phyloP scores from a whole-genome alignment of 2,888 invertebrate species.

The Torymus texanus region DNA sequence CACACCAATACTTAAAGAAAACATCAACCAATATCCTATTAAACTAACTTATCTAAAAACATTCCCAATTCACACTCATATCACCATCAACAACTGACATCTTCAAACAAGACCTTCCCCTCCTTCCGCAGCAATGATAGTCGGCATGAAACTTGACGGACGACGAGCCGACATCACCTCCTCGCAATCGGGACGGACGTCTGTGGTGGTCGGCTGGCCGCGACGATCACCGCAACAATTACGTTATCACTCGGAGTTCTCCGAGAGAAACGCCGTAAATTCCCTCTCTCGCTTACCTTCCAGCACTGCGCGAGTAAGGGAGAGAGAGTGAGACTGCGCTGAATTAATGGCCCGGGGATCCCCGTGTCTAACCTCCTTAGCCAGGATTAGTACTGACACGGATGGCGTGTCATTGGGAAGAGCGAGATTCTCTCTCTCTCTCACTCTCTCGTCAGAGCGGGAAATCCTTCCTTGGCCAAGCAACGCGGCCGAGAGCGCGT shows the following conservation, averaged over 20 bases:
- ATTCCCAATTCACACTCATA: too few relatives aligned
- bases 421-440: conserved; percentile 63
- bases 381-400: conserved; percentile 67
- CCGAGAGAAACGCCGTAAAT: not conserved
- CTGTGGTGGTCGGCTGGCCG: not conserved
- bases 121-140: too few relatives aligned
- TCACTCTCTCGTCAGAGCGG: conserved; percentile 26
- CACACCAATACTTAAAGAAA: too few relatives aligned
- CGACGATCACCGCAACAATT: conserved; percentile 43
- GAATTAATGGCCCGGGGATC: conserved; percentile 67
- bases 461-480: conserved; percentile 54
- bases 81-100: too few relatives aligned
- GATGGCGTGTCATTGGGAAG: conserved; percentile 55
- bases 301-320: not conserved
- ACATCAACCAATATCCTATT: too few relatives aligned
- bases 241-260: conserved; percentile 37
- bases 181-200: too few relatives aligned
- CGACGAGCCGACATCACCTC: not conserved
- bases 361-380: conserved; percentile 66
- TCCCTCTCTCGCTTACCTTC: too few relatives aligned
- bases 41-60: too few relatives aligned
- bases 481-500: conserved; percentile 35
- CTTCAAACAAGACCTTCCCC: too few relatives aligned
- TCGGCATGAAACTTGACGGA: conserved; percentile 18
- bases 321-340: conserved; percentile 44